Percentiles rank a stretch among this genome's conserved stretches.
phyloP scores from a whole-genome alignment of 2,797 vertebrate genomes.

The Psittacula derbiana region DNA sequence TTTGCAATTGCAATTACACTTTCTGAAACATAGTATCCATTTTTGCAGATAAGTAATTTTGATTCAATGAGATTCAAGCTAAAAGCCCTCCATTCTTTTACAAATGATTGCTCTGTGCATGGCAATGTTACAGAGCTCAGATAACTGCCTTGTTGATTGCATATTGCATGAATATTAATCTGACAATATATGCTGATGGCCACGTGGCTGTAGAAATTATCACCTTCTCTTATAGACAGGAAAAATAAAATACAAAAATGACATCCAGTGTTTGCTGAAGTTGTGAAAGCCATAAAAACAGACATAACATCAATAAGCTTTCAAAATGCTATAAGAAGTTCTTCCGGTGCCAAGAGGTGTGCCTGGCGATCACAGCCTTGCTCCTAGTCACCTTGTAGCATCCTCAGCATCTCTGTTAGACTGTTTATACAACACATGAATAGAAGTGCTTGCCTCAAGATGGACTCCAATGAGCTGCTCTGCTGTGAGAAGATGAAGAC shows the following conservation, averaged over 20 bases:
- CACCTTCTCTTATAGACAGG: neutral
- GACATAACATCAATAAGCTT: neutral
- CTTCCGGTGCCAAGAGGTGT: neutral
- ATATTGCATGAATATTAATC: neutral
- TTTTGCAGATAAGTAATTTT: neutral
- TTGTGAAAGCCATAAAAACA: neutral
- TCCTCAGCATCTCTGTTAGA: neutral
- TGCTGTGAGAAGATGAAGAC: neutral
- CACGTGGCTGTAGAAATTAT: neutral
- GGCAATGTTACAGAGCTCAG: neutral
- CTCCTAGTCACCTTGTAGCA: neutral
- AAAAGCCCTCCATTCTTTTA: neutral
- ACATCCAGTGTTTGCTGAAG: neutral
- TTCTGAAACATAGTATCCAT: neutral
- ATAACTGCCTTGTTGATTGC: neutral
- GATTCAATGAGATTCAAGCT: neutral
- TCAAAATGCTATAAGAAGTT: neutral
- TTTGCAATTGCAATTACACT: neutral
- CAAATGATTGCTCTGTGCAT: neutral
- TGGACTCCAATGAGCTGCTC: neutral
- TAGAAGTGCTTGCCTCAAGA: neutral
- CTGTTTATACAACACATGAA: neutral
- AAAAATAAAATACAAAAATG: neutral
- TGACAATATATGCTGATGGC: neutral
- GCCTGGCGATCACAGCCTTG: neutral